phyloP scores from a whole-genome alignment of 1,140 invertebrate genomes.

The Chymomyza costata region DNA sequence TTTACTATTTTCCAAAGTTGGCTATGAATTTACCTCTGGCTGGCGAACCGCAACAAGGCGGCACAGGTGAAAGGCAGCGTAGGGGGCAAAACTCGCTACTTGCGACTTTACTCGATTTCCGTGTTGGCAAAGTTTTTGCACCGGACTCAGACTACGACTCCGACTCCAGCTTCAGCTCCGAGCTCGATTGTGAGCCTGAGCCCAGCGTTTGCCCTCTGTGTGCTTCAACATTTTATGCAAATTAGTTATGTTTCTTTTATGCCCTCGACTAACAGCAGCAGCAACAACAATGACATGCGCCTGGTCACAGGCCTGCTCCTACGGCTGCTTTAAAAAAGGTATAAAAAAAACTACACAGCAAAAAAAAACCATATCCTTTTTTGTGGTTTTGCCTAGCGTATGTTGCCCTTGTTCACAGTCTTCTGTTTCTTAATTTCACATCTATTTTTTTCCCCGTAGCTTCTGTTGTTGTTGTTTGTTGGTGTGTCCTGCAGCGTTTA shows the following conservation, averaged over 20 bases:
- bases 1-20: constrained; percentile 48
- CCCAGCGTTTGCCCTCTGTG: constrained; percentile 10
- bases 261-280: constrained; percentile 20
- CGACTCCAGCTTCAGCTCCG: too few species aligned
- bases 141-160: too few species aligned
- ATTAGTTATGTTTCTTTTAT: constrained; percentile 73
- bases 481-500: neutral
- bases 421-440: constrained; percentile 35
- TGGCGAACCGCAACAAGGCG: constrained; percentile 14
- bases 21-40: constrained; percentile 33
- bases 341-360: constrained; percentile 8
- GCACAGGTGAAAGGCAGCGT: neutral
- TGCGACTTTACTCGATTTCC: constrained; percentile 58
- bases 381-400: constrained; percentile 29
- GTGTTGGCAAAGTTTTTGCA: constrained; percentile 40
- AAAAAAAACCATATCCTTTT: constrained; percentile 24
- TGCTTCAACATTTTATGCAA: constrained; percentile 67
- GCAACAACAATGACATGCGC: constrained; percentile 3
- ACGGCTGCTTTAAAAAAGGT: constrained; percentile 50
- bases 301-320: constrained; percentile 11
- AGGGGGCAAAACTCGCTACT: constrained; percentile 29
- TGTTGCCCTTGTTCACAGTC: constrained; percentile 17
- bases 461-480: neutral
- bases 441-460: constrained; percentile 10
- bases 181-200: constrained; percentile 6